A percentile compares a stretch with the other conserved stretches of the same genome.
Conservation (phyloP, 2,888 invertebrate species). For the Hipparchia sbordonii region DNA sequence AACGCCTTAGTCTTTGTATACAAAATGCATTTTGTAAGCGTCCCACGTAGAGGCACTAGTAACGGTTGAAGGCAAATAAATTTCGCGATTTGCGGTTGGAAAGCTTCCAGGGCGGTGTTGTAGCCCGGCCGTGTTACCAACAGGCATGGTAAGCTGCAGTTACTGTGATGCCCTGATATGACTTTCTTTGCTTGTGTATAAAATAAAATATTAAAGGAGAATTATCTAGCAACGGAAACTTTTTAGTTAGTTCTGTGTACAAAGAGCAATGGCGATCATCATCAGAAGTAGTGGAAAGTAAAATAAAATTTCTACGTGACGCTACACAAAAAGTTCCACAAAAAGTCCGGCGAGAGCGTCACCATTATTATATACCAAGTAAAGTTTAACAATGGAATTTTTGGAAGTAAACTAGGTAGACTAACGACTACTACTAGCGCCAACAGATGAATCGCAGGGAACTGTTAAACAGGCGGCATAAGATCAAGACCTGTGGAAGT, state of each 20-base stretch:
- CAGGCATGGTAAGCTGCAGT: conserved; percentile 35
- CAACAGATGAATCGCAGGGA: too few species aligned
- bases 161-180: conserved; percentile 35
- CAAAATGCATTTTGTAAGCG: conserved; percentile 64
- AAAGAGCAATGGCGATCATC: too few species aligned
- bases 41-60: conserved; percentile 73
- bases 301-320: not conserved
- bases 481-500: too few species aligned
- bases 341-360: too few species aligned
- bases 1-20: not conserved
- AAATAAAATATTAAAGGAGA: not conserved
- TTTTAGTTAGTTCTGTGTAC: too few species aligned
- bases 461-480: too few species aligned
- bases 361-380: too few species aligned
- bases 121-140: conserved; percentile 36
- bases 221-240: too few species aligned
- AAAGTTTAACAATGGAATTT: too few species aligned
- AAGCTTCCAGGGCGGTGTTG: conserved; percentile 72
- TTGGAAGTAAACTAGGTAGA: too few species aligned
- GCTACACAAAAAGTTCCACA: too few species aligned
- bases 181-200: conserved; percentile 25
- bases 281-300: not conserved
- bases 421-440: too few species aligned
- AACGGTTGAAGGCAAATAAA: conserved; percentile 76
- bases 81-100: conserved; percentile 79